Evolutionary conservation across 1,140 invertebrate species (phyloP).

Genomic region (Drepana arcuata): DNA sequence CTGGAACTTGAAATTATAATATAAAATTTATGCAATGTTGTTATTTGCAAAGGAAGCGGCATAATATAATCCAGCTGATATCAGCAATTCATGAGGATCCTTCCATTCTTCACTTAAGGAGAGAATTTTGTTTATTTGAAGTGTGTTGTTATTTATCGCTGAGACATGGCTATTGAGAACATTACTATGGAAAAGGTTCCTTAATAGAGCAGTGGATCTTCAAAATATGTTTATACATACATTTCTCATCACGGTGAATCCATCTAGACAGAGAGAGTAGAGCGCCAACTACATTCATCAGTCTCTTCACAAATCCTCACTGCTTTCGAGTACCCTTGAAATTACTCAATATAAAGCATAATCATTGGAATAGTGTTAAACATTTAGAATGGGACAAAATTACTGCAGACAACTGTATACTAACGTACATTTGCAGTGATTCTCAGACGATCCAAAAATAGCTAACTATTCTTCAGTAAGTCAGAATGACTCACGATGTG

Average conservation of each 20-base stretch:
- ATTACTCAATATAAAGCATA: no score
- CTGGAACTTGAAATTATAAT: conserved; percentile 14
- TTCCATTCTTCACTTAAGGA: conserved; percentile 15
- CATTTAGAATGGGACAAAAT: conserved; percentile 28
- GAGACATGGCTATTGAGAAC: conserved; percentile 2
- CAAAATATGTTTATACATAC: no score
- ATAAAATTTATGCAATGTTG: conserved; percentile 31
- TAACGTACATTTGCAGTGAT: conserved; percentile 42
- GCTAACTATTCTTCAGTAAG: conserved; percentile 6
- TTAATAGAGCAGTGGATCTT: no score
- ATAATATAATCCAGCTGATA: conserved; percentile 31
- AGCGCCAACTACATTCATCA: no score
- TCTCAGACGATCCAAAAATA: conserved; percentile 52
- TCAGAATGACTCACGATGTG: conserved; percentile 37
- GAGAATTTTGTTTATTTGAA: conserved; percentile 26
- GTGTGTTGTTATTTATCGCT: conserved; percentile 20
- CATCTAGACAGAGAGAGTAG: no score
- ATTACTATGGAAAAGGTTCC: no score
- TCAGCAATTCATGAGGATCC: conserved; percentile 38
- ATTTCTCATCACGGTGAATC: no score
- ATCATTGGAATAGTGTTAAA: no score
- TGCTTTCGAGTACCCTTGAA: no score
- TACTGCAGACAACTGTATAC: no score
- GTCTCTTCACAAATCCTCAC: no score
- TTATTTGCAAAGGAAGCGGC: conserved; percentile 27